These are phyloP conservation scores for Regulus satrapa DNA, from an alignment of 2,113 vertebrate species.

Conservation along the genomic window DNA sequence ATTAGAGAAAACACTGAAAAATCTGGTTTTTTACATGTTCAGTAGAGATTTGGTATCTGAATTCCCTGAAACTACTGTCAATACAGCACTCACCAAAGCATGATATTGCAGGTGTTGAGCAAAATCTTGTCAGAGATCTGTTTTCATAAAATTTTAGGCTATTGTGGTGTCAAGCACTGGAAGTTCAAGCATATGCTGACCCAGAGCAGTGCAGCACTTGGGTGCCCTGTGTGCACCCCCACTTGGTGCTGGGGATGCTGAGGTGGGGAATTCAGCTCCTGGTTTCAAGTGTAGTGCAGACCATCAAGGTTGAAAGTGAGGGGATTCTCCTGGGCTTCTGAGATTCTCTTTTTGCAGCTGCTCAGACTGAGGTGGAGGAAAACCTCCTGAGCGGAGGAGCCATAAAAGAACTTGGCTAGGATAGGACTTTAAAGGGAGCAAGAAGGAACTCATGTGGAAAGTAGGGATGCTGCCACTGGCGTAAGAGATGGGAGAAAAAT, in stretches of 20 bases:
- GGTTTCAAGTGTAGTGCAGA: background rate
- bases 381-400: background rate
- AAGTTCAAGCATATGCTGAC: background rate
- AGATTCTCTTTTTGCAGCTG: background rate
- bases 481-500: background rate
- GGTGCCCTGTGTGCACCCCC: too few relatives aligned
- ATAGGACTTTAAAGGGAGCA: background rate
- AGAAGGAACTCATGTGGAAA: background rate
- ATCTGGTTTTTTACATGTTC: background rate
- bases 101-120: background rate
- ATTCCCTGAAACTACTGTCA: background rate
- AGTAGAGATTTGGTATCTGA: background rate
- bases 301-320: background rate
- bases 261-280: background rate
- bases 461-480: background rate
- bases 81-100: accelerated
- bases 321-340: background rate
- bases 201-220: accelerated
- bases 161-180: background rate
- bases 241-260: background rate
- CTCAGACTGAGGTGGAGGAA: accelerated
- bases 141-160: background rate
- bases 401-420: background rate
- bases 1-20: background rate
- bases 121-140: background rate